Base-by-base conservation (phyloP, 2,888 invertebrate genomes). In the Exephanes ischioxanthus region DNA sequence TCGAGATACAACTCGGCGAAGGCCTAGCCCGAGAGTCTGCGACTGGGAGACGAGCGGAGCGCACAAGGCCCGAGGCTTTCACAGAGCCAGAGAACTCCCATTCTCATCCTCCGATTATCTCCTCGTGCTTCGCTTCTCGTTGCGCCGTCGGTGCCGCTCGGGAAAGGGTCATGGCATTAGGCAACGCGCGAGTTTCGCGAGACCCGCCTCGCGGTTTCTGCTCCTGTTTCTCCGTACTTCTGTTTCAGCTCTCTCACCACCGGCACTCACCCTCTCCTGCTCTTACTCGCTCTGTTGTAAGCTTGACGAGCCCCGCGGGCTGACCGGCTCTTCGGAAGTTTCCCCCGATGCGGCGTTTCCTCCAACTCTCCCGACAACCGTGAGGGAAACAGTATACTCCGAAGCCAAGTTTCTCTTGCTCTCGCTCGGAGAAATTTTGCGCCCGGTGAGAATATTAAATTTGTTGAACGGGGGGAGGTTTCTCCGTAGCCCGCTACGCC, bases 271-370 rank as follows among this genome's bases (percentile, higher is more conserved):
- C 51, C 22, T 61, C 48, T 48, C 3, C 33, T 14, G 22, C 37
- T 81, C 81, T 83, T 68, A 76, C 72, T 75, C 87, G 83, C 79
- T 83, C 80, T 71, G 84, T 83, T 37, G 48, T 55, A 90, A 91
- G 92, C 91, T 92, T 93, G 93, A 93, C 91, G 91, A 92, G 93
- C 91, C 93, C 91, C 90, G 90, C 91, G 91, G 93, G 92, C 91
- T 92, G 92, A 92, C 90, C 89, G 90, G 90, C 89, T 88, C 86
- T 77, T 87, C 90, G 87, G 90, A 91, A 92, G 91, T 93, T 92
- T 90, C 87, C 87, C 75, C 76, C 61, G 67, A 71, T 71, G 79
- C 71, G 81, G 90, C 92, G 91, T 91, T 92, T 89, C 85, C 79
- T 77, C 30, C 53, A 67, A 78, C 84, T 84, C 77, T 80, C 71